Conservation (phyloP, 2,797 vertebrate species). For the Pipistrellus nathusii region DNA sequence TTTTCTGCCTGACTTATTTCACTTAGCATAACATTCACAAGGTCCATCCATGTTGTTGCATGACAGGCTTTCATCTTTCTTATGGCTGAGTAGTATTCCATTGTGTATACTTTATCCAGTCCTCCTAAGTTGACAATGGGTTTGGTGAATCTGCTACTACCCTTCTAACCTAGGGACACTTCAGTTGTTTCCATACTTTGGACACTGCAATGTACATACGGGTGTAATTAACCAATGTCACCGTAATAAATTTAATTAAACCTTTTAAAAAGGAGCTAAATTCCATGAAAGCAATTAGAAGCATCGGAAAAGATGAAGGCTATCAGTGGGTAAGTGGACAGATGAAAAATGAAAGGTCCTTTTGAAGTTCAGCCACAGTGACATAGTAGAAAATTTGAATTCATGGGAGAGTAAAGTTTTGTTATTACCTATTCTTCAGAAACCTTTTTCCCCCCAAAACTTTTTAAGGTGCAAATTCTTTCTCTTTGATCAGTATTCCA, state of each 20-base stretch:
- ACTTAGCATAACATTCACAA: not conserved
- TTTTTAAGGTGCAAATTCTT: not conserved
- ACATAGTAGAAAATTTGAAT: not conserved
- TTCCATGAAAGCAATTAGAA: no score
- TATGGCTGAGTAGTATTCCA: not conserved
- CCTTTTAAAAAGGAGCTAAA: not conserved
- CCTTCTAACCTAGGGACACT: not conserved
- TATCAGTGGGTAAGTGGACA: fast-evolving
- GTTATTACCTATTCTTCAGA: not conserved
- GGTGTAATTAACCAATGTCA: not conserved
- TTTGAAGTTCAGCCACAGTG: not conserved
- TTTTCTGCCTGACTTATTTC: not conserved
- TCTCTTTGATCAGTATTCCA: conserved; percentile 23
- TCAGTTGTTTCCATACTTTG: not conserved
- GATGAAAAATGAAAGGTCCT: not conserved
- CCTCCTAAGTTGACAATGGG: not conserved
- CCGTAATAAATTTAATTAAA: not conserved
- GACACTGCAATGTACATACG: not conserved
- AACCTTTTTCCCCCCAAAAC: not conserved
- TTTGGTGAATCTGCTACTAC: no score
- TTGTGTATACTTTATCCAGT: no score
- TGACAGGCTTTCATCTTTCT: not conserved
- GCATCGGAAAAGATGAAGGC: not conserved
- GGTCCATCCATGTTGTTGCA: not conserved
- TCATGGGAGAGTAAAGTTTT: not conserved